Conservation (phyloP, 2,888 invertebrate genomes). For the Cantharis nigra region DNA sequence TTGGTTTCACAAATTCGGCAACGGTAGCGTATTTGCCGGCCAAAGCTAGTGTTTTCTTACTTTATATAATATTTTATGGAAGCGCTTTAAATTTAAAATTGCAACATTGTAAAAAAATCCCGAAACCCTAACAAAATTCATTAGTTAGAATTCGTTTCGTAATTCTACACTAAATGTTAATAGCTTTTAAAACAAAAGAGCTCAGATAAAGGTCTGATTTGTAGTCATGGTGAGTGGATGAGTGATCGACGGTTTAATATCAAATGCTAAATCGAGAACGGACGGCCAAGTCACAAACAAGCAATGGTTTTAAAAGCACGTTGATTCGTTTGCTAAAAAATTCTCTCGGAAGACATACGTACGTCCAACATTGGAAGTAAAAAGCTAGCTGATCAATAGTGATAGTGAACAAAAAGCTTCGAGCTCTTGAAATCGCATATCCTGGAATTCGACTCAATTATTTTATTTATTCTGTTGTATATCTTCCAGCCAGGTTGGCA, state of each 20-base stretch:
- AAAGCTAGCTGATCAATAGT: background rate
- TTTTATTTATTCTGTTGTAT: background rate
- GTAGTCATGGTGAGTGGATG: background rate
- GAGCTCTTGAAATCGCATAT: background rate
- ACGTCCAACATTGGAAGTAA: background rate
- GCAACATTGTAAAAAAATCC: background rate
- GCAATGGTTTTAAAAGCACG: background rate
- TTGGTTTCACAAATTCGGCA: constrained; percentile 22
- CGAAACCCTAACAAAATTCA: background rate
- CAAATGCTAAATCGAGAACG: background rate
- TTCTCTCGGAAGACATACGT: background rate
- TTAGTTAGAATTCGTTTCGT: background rate
- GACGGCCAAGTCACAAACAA: background rate
- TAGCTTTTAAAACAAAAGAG: background rate
- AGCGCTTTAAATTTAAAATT: background rate
- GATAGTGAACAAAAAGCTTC: background rate
- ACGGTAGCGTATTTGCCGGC: constrained; percentile 11
- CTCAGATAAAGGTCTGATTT: background rate
- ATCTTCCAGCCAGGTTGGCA: background rate
- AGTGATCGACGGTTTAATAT: background rate
- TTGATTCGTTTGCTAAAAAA: background rate
- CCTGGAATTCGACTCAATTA: background rate
- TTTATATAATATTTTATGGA: background rate
- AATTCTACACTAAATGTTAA: background rate
- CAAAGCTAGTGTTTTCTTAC: background rate